These are phyloP conservation scores for Dreissena polymorpha DNA, from an alignment of 1,140 invertebrate species.

Conservation along the genomic window DNA sequence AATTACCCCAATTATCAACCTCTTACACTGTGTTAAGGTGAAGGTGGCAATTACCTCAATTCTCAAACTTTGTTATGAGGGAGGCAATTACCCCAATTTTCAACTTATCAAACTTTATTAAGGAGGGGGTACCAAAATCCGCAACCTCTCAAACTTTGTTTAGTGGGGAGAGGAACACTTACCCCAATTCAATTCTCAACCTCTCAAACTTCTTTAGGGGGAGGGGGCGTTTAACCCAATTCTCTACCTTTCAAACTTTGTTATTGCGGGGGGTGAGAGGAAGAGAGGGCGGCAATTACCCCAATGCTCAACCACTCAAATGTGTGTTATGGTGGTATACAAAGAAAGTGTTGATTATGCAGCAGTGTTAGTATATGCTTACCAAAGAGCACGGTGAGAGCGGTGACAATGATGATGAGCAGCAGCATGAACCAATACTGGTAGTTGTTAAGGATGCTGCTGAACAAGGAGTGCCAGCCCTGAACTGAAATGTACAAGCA, in stretches of 20 bases:
- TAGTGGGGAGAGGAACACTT: too few species aligned
- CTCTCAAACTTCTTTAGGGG: too few species aligned
- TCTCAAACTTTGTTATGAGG: too few species aligned
- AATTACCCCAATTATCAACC: too few species aligned
- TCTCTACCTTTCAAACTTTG: background rate
- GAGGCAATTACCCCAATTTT: too few species aligned
- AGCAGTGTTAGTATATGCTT: constrained; percentile 42
- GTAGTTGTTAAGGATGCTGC: constrained; percentile 66
- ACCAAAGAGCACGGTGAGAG: constrained; percentile 70
- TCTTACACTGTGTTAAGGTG: too few species aligned
- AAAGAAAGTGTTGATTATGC: background rate
- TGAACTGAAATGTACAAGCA: constrained; percentile 31
- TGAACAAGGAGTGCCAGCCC: constrained; percentile 68
- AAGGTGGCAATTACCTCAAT: too few species aligned
- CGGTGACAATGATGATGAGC: constrained; percentile 69
- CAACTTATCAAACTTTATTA: too few species aligned
- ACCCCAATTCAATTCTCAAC: too few species aligned
- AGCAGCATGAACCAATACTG: constrained; percentile 71
- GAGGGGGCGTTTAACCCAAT: too few species aligned
- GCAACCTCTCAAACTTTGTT: too few species aligned
- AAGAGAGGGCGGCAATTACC: background rate
- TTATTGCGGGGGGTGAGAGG: background rate
- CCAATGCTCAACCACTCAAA: background rate
- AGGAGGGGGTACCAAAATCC: too few species aligned
- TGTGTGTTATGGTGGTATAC: background rate